Conservation (phyloP, 2,888 invertebrate genomes). For the Xylota sylvarum region DNA sequence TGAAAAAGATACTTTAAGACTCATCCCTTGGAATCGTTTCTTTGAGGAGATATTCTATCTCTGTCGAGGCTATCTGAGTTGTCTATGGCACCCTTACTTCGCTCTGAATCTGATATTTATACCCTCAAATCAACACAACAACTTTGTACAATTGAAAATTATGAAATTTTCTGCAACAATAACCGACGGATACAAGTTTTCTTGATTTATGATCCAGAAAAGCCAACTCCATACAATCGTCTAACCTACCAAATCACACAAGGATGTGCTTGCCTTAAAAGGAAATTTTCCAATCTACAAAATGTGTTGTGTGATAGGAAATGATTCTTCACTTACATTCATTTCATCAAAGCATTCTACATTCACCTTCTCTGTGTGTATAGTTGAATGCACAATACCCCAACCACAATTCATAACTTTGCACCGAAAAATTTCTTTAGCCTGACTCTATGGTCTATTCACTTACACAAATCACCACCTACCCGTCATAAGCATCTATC, state of each 20-base stretch:
- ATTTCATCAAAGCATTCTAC: constrained; percentile 25
- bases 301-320: constrained; percentile 13
- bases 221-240: neutral
- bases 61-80: too few relatives aligned
- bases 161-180: neutral
- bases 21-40: too few relatives aligned
- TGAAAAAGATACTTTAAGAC: too few relatives aligned
- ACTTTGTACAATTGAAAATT: too few relatives aligned
- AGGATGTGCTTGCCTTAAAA: neutral
- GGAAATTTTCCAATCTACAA: constrained; percentile 29
- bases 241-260: neutral
- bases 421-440: neutral
- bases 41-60: too few relatives aligned
- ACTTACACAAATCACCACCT: constrained; percentile 30
- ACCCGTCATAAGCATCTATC: constrained; percentile 46
- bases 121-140: too few relatives aligned
- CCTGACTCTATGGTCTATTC: neutral
- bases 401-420: constrained; percentile 2
- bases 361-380: neutral
- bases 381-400: constrained; percentile 35
- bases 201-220: neutral
- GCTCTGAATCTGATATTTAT: too few relatives aligned
- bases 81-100: too few relatives aligned
- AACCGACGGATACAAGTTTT: neutral
- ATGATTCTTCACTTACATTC: constrained; percentile 44